phyloP scores from a whole-genome alignment of 1,140 invertebrate genomes.

The Atta texana region DNA sequence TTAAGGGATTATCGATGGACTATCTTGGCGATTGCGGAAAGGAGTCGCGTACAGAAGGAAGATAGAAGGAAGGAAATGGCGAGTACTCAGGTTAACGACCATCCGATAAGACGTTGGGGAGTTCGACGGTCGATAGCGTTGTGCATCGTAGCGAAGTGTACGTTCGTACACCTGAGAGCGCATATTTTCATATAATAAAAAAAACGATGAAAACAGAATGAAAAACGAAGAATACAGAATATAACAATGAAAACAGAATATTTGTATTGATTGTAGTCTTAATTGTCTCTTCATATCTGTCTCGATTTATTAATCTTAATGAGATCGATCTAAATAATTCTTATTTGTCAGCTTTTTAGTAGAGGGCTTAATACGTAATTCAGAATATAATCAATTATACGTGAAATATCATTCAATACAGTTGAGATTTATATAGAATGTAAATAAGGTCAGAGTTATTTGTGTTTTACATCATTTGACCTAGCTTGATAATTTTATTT shows the following conservation, averaged over 20 bases:
- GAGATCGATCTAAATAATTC: neutral
- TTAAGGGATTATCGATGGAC: slow-evolving; percentile 34
- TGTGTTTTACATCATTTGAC: neutral
- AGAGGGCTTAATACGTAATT: neutral
- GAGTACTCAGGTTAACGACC: slow-evolving; percentile 52
- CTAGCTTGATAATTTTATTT: neutral
- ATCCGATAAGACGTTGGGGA: slow-evolving; percentile 29
- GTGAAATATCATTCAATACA: neutral
- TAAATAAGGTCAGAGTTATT: neutral
- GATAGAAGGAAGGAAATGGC: slow-evolving; percentile 40
- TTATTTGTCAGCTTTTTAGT: neutral
- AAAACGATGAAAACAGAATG: neutral
- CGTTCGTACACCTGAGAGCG: neutral
- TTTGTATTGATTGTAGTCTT: neutral
- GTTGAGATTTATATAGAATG: neutral
- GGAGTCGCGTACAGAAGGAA: slow-evolving; percentile 19
- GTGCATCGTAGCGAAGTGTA: slow-evolving; percentile 11
- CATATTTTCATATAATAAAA: neutral
- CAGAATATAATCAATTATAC: neutral
- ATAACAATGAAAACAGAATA: neutral
- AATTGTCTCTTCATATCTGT: neutral
- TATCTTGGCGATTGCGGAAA: slow-evolving; percentile 42
- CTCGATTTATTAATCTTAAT: neutral
- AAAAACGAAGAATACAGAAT: neutral
- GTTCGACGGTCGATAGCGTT: slow-evolving; percentile 56